Evolutionary conservation across 1,140 invertebrate genomes (phyloP), one percentile per base, ranked within the genome.

Genomic region (Drosophila burlai): DNA sequence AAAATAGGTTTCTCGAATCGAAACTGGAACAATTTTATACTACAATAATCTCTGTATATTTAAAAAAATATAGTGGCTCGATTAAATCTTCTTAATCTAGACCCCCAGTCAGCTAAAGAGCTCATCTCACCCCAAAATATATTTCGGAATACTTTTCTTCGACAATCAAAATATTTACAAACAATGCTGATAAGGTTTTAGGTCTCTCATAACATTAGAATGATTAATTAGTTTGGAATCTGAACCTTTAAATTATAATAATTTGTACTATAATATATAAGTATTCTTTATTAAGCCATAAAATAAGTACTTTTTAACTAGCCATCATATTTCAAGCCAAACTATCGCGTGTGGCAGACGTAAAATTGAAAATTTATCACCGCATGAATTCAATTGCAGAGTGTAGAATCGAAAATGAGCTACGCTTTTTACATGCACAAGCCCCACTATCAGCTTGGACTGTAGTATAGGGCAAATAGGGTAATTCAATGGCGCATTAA

Each of bases 401-500:
- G 29, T 18, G 24, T 59, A n/a, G 52, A 59, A 47, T 71, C 18
- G 65, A 71, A 42, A 73, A 72, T 60, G 38, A 46, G 62, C 57
- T 43, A 31, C 63, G 63, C 36, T 42, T 67, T 34, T 46, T 26
- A 36, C 66, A 55, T 29, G 21, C 65, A 21, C 46, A 13, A 55
- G 43, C 24, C 72, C 18, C 54, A 65, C 62, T 67, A 76, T 76
- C 74, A 63, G 54, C 34, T 21, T 52, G 45, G 40, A 43, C 21
- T n/a, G 8, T 31, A 31, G 8, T 31, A 31, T 31, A 31, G 31
- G 8, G 15, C 24, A 31, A 46, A 16, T 34, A 29, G 34, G 34
- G 60, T 36, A 52, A 76, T 67, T 59, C 43, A 61, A 60, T 73
- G 69, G 38, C 38, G 69, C 75, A 78, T 69, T 78, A 62, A 78